These are phyloP conservation scores for Pseudomyrmex pallidus DNA, from an alignment of 1,140 invertebrate genomes.

Conservation along the genomic window DNA sequence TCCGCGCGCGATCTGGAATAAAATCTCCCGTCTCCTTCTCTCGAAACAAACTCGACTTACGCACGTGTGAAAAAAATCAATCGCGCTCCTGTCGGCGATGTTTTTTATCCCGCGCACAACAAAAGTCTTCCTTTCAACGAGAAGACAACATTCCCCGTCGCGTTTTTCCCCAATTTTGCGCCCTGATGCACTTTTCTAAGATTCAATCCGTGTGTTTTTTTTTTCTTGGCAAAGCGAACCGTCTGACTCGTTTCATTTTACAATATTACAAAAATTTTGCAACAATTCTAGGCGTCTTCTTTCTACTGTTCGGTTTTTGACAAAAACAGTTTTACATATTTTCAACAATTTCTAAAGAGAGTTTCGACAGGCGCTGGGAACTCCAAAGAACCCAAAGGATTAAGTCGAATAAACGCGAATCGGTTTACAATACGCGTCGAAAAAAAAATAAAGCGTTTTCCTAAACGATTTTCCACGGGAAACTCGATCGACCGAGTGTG, in stretches of 20 bases:
- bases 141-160: neutral
- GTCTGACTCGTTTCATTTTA: no score
- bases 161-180: neutral
- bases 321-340: no score
- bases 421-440: no score
- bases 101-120: conserved; percentile 22
- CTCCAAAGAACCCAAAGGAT: no score
- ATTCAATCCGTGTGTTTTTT: no score
- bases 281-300: no score
- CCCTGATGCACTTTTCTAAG: no score
- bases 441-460: conserved; percentile 9
- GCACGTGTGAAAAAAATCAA: conserved; percentile 21
- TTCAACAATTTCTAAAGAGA: no score
- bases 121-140: neutral
- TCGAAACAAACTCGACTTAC: conserved; percentile 4
- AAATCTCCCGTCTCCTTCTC: conserved; percentile 20
- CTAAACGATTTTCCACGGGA: conserved; percentile 21
- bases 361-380: no score
- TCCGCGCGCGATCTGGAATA: neutral
- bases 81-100: conserved; percentile 10
- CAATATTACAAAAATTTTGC: no score
- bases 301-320: no score
- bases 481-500: neutral
- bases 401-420: conserved; percentile 2
- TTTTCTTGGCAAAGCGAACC: no score